These are phyloP conservation scores for Terebella lapidaria DNA, from an alignment of 2,888 invertebrate genomes.

Conservation along the genomic window DNA sequence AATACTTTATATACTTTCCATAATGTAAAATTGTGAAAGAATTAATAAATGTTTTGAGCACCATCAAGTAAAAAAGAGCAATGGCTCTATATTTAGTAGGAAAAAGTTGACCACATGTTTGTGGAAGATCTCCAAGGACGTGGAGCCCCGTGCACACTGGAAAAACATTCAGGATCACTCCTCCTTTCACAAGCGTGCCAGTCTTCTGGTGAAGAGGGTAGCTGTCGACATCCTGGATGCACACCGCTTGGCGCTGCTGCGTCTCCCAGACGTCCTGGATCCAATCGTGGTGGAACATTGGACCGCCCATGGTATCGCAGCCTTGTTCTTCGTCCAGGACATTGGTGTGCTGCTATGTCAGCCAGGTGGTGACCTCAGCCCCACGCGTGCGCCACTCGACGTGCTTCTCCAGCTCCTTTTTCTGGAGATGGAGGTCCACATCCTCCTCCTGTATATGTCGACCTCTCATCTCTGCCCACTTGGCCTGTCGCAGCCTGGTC, in stretches of 20 bases:
- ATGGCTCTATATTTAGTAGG: constrained; percentile 24
- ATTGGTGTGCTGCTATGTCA: constrained; percentile 15
- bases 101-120: constrained; percentile 26
- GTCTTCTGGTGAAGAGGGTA: constrained; percentile 23
- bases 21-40: too few relatives aligned
- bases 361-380: constrained; percentile 10
- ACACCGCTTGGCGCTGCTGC: constrained; percentile 21
- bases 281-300: constrained; percentile 19
- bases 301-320: constrained; percentile 21
- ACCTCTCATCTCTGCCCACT: constrained; percentile 21
- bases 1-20: too few relatives aligned
- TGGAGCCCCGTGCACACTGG: constrained; percentile 30
- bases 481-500: constrained; percentile 22
- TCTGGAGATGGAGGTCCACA: constrained; percentile 14
- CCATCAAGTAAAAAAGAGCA: constrained; percentile 21
- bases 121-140: constrained; percentile 32
- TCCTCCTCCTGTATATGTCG: constrained; percentile 2
- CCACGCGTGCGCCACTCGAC: constrained; percentile 25
- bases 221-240: constrained; percentile 24
- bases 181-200: constrained; percentile 24
- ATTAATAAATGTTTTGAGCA: too few relatives aligned
- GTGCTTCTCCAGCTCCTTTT: constrained; percentile 23
- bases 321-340: constrained; percentile 11
- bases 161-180: constrained; percentile 18
- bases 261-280: constrained; percentile 20